These are phyloP conservation scores for Temnothorax longispinosus DNA, from an alignment of 1,140 invertebrate species.

Conservation along the genomic window DNA sequence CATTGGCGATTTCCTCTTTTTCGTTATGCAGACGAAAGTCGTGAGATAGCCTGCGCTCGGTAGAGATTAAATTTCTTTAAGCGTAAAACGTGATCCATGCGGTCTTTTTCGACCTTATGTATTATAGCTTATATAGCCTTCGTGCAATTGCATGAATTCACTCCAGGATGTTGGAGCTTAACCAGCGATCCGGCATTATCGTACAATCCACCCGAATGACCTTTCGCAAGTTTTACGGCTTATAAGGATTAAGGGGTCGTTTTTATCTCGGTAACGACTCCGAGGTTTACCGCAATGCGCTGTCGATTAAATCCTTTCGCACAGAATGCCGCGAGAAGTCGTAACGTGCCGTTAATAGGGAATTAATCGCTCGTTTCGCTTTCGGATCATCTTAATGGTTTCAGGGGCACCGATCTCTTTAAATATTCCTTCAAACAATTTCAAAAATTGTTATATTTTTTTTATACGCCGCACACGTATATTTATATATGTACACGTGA, in stretches of 20 bases:
- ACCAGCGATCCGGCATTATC: conserved; percentile 23
- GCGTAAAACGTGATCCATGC: neutral
- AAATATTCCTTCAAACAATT: neutral
- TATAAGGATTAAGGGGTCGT: conserved; percentile 45
- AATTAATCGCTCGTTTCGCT: conserved; percentile 27
- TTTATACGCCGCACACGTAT: neutral
- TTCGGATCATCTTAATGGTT: neutral
- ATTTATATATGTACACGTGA: too few species aligned
- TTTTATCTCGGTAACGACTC: conserved; percentile 31
- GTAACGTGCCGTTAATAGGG: conserved; percentile 38
- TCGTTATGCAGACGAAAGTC: neutral
- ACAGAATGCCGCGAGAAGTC: neutral
- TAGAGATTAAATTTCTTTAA: conserved; percentile 17
- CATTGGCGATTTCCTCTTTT: neutral
- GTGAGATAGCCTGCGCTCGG: too few species aligned
- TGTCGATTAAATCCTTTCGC: conserved; percentile 46
- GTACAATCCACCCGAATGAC: conserved; percentile 30
- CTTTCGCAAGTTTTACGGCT: conserved; percentile 44
- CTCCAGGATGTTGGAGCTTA: neutral
- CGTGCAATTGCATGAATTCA: neutral
- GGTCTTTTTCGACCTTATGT: neutral
- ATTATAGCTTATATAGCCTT: neutral
- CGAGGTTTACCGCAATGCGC: conserved; percentile 12
- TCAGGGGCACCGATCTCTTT: neutral
- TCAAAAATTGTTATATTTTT: neutral